Conservation (phyloP, 2,888 invertebrate genomes). For the Sphaeridia pumilis region DNA sequence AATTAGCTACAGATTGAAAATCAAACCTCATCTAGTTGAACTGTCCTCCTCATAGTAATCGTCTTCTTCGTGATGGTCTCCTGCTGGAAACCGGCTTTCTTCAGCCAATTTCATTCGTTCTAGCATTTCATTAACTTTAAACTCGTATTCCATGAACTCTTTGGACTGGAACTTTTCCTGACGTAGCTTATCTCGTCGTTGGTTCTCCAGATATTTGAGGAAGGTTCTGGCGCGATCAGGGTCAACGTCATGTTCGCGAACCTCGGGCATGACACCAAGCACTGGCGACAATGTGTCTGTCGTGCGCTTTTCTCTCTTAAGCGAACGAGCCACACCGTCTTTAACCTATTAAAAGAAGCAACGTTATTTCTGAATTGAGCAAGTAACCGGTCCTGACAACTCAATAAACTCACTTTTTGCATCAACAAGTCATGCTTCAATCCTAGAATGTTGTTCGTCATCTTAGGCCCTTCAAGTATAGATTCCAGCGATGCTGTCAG, state of each 20-base stretch:
- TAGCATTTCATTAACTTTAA: conserved; percentile 5
- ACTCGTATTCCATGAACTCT: conserved; percentile 18
- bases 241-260: background rate
- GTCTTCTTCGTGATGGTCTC: conserved; percentile 7
- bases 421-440: conserved; percentile 56
- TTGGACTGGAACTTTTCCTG: conserved; percentile 11
- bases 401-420: conserved; percentile 41
- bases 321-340: too few species aligned
- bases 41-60: conserved; percentile 8
- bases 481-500: conserved; percentile 8
- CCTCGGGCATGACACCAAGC: too few species aligned
- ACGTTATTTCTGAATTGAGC: too few species aligned
- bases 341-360: background rate
- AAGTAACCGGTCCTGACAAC: too few species aligned
- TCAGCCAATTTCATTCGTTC: background rate
- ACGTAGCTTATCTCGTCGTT: conserved; percentile 13
- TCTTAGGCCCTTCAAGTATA: conserved; percentile 37
- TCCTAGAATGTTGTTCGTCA: conserved; percentile 60
- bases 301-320: background rate
- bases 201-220: conserved; percentile 20
- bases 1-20: too few species aligned
- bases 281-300: background rate
- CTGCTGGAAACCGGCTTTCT: background rate
- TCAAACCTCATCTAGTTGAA: background rate
- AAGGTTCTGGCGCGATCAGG: conserved; percentile 15